phyloP scores from a whole-genome alignment of 2,888 invertebrate species.

The Brachyptera putata region DNA sequence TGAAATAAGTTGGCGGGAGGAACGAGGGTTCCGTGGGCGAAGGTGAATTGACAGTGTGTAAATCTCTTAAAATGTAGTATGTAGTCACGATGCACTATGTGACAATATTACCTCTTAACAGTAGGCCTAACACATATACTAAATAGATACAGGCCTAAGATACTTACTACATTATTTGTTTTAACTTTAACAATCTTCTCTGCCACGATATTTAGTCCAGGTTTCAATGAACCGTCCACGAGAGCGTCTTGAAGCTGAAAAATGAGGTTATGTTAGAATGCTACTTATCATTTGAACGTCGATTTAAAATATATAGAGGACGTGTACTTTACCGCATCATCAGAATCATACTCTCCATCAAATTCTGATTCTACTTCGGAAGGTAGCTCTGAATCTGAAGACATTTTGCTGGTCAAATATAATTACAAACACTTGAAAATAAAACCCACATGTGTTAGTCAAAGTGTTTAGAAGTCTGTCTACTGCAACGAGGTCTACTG shows the following conservation, averaged over 20 bases:
- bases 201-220: slow-evolving; percentile 70
- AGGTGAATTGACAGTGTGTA: no score
- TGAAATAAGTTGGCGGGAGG: no score
- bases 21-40: no score
- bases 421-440: not conserved
- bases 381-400: not conserved
- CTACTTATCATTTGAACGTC: not conserved
- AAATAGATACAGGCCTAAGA: slow-evolving; percentile 35
- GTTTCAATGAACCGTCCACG: slow-evolving; percentile 76
- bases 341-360: slow-evolving; percentile 10
- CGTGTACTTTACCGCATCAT: not conserved
- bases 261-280: not conserved
- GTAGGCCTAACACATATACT: slow-evolving; percentile 34
- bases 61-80: no score
- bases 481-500: no score
- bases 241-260: slow-evolving; percentile 84
- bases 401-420: not conserved
- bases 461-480: no score
- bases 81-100: no score
- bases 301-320: not conserved
- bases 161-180: slow-evolving; percentile 71
- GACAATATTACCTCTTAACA: no score
- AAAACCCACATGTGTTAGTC: no score
- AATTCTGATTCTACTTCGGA: not conserved
- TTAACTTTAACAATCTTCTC: slow-evolving; percentile 55